These are phyloP conservation scores for Colossoma macropomum DNA, from an alignment of 2,113 vertebrate genomes.

Conservation along the genomic window DNA sequence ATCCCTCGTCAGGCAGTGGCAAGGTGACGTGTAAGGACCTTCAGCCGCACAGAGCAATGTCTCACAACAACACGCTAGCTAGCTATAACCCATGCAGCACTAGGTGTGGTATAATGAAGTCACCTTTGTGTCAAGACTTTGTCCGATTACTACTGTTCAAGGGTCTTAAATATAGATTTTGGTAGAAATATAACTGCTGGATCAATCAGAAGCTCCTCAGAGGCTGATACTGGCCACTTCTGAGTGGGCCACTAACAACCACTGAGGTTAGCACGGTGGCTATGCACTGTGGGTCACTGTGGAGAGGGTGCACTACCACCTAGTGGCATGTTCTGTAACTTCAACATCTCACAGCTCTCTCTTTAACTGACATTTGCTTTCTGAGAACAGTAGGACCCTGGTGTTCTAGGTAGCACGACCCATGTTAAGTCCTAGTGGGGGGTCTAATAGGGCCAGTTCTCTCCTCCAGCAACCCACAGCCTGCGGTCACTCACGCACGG, in stretches of 20 bases:
- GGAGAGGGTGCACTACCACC: conserved; percentile 70
- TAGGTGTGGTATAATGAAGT: background rate
- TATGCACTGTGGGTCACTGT: background rate
- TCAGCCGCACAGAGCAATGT: conserved; percentile 66
- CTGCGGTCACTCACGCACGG: conserved; percentile 62
- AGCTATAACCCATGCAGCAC: background rate
- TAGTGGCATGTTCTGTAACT: conserved; percentile 64
- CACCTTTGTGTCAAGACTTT: background rate
- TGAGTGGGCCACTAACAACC: background rate
- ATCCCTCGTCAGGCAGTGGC: conserved; percentile 60
- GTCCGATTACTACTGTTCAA: background rate
- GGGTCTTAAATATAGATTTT: background rate
- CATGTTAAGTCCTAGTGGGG: conserved; percentile 5
- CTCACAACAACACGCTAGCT: conserved; percentile 26
- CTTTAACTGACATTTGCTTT: background rate
- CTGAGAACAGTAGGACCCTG: conserved; percentile 1
- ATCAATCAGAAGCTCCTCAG: background rate
- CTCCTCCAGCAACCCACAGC: conserved; percentile 18
- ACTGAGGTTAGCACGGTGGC: background rate
- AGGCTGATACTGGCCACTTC: background rate
- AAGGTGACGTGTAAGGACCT: conserved; percentile 70
- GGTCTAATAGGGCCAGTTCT: background rate
- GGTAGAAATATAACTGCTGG: background rate
- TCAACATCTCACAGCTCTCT: conserved; percentile 50
- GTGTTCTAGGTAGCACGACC: conserved; percentile 2